phyloP scores from a whole-genome alignment of 2,888 invertebrate genomes.

The Gari tellinella region DNA sequence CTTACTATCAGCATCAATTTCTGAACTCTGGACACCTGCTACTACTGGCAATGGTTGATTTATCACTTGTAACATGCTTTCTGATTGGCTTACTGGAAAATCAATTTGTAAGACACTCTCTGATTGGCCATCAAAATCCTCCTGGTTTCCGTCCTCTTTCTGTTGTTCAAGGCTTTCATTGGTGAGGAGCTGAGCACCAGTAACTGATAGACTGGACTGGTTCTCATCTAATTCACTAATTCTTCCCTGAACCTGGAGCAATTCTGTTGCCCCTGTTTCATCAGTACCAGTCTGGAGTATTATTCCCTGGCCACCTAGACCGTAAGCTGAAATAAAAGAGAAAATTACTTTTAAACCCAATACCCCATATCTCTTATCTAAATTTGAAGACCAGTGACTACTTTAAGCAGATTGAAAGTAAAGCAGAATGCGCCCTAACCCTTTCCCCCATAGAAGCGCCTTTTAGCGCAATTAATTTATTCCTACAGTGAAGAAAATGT shows the following conservation, averaged over 20 bases:
- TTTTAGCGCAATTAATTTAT: no score
- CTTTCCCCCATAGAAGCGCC: no score
- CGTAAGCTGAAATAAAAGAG: not conserved
- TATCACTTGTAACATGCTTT: conserved; percentile 34
- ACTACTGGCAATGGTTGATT: conserved; percentile 15
- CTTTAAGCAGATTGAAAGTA: no score
- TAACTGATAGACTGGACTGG: no score
- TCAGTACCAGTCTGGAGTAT: conserved; percentile 8
- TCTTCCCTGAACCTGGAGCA: not conserved
- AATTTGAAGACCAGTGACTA: no score
- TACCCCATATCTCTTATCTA: no score
- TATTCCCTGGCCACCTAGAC: conserved; percentile 1
- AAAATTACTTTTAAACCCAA: no score
- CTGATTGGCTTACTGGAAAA: conserved; percentile 28
- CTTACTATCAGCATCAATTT: no score
- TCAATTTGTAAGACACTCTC: conserved; percentile 27
- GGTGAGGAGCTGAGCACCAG: not conserved
- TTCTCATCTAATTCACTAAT: no score
- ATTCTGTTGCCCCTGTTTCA: no score
- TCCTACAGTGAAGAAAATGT: no score
- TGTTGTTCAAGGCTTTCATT: not conserved
- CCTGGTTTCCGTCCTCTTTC: not conserved
- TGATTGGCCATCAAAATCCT: conserved; percentile 7
- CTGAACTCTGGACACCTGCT: not conserved
- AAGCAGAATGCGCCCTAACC: no score